phyloP scores from a whole-genome alignment of 2,888 invertebrate genomes.

The Eudiplozoon nipponicum region DNA sequence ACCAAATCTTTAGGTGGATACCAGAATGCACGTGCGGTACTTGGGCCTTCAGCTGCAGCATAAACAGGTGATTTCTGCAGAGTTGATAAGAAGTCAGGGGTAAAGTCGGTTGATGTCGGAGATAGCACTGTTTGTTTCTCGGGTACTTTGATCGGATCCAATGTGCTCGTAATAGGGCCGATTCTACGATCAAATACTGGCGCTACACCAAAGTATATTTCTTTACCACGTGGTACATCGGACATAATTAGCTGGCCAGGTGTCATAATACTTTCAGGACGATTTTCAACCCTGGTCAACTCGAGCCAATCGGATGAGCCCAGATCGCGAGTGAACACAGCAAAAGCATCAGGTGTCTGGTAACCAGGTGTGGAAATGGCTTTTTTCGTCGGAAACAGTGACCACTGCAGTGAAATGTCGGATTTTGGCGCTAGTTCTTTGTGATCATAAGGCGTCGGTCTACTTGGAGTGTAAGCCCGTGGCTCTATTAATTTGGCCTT shows the following conservation, averaged over 20 bases:
- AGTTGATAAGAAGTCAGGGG: no score
- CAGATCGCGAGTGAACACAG: slow-evolving; percentile 5
- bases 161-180: slow-evolving; percentile 3
- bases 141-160: no score
- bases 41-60: background rate
- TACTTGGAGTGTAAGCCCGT: background rate
- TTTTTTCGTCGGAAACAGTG: no score
- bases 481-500: background rate
- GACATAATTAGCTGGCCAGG: no score
- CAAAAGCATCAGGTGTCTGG: background rate
- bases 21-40: no score
- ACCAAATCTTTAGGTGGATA: no score
- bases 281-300: slow-evolving; percentile 2
- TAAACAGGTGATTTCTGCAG: no score
- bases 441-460: background rate
- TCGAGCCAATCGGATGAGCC: slow-evolving; percentile 3
- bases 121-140: no score
- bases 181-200: slow-evolving; percentile 5
- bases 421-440: background rate
- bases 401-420: slow-evolving; percentile 5
- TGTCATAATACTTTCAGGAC: no score
- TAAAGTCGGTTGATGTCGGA: no score
- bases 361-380: background rate
- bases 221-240: background rate
- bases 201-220: slow-evolving; percentile 8